A percentile compares a stretch with the other conserved stretches of the same genome.
Conservation (phyloP, 2,113 vertebrate species). For the Oncorhynchus gorbuscha region DNA sequence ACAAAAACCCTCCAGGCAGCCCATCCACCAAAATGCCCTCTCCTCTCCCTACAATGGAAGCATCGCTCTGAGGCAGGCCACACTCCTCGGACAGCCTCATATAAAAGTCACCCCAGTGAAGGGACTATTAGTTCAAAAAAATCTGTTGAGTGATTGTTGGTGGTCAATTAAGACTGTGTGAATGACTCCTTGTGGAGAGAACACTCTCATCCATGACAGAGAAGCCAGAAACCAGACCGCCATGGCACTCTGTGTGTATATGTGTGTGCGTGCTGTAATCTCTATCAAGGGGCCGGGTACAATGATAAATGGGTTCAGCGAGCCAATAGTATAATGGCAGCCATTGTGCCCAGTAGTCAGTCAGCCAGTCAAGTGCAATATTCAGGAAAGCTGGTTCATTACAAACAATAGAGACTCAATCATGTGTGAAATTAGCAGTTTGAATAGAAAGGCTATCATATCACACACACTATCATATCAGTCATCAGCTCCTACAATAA, state of each 20-base stretch:
- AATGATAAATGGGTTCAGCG: conserved; percentile 82
- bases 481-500: conserved; percentile 80
- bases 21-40: too few relatives aligned
- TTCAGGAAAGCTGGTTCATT: conserved; percentile 96
- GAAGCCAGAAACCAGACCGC: conserved; percentile 47
- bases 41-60: too few relatives aligned
- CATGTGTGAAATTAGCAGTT: conserved; percentile 95
- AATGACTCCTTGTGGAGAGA: conserved; percentile 62
- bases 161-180: conserved; percentile 70
- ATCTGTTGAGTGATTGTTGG: conserved; percentile 64
- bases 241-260: conserved; percentile 35
- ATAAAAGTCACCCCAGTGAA: conserved; percentile 57
- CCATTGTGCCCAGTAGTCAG: conserved; percentile 86
- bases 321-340: conserved; percentile 86
- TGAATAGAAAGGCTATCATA: conserved; percentile 87
- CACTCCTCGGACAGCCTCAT: conserved; percentile 51
- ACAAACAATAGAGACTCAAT: conserved; percentile 95
- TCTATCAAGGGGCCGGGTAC: conserved; percentile 78
- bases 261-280: conserved; percentile 71
- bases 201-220: conserved; percentile 59
- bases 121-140: conserved; percentile 40
- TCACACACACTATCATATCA: conserved; percentile 56
- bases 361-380: conserved; percentile 85
- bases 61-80: too few relatives aligned
- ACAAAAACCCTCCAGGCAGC: conserved; percentile 30